Percentiles rank a stretch among this genome's conserved stretches.
phyloP scores from a whole-genome alignment of 2,888 invertebrate genomes.

The Mesorhabditis spiculigera region DNA sequence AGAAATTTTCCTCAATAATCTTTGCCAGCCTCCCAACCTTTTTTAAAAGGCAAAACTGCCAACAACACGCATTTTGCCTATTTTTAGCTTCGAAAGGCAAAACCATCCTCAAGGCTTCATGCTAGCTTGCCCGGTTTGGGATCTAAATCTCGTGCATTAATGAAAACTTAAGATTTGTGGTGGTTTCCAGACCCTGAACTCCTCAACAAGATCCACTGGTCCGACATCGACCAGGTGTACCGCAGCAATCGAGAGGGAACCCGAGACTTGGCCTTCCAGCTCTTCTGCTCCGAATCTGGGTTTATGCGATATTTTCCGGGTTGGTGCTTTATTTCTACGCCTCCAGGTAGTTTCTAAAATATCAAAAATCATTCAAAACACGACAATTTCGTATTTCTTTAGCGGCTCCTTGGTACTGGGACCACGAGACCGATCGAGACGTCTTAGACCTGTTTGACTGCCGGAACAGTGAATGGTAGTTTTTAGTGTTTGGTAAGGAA shows the following conservation, averaged over 20 bases:
- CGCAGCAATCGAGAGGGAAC: slow-evolving; percentile 53
- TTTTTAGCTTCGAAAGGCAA: too few relatives aligned
- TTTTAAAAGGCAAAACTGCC: too few relatives aligned
- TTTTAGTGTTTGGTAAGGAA: not conserved
- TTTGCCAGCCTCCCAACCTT: too few relatives aligned
- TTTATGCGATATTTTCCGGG: slow-evolving; percentile 91
- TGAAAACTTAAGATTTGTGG: not conserved
- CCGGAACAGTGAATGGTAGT: slow-evolving; percentile 62
- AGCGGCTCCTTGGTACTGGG: slow-evolving; percentile 57
- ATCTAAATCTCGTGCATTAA: too few relatives aligned
- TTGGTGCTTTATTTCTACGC: slow-evolving; percentile 50
- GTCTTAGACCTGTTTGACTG: slow-evolving; percentile 78
- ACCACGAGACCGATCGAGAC: slow-evolving; percentile 39
- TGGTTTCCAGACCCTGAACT: slow-evolving; percentile 71
- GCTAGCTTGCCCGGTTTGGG: too few relatives aligned
- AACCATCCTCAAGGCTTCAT: too few relatives aligned
- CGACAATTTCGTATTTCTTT: slow-evolving; percentile 7
- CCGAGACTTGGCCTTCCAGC: slow-evolving; percentile 74
- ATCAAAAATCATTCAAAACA: not conserved
- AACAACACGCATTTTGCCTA: too few relatives aligned
- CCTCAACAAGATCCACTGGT: slow-evolving; percentile 87
- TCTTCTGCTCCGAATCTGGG: slow-evolving; percentile 90
- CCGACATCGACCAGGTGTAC: slow-evolving; percentile 73
- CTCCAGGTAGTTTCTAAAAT: not conserved
- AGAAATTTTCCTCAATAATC: too few relatives aligned